Percentiles rank a stretch among this genome's conserved stretches.
phyloP scores from a whole-genome alignment of 2,888 invertebrate genomes.

The Rhynchonema sp. region DNA sequence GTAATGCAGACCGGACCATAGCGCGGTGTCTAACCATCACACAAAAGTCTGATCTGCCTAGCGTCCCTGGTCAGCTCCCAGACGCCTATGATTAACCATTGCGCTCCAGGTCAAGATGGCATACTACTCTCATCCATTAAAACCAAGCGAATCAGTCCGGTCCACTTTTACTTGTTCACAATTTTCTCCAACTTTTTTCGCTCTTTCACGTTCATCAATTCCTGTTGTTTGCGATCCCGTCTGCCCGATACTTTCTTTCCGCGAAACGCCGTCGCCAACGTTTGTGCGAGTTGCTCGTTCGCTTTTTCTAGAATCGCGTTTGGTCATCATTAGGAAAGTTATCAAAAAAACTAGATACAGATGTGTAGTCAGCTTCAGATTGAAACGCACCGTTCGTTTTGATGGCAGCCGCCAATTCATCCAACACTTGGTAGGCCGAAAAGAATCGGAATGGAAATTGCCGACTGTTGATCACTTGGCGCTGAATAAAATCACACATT shows the following conservation, averaged over 20 bases:
- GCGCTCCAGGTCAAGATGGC: no score
- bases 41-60: no score
- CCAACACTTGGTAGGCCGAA: constrained; percentile 31
- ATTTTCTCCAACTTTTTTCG: neutral
- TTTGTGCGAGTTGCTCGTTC: no score
- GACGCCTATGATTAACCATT: no score
- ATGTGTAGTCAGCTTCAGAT: neutral
- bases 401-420: constrained; percentile 25
- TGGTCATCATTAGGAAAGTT: neutral
- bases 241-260: constrained; percentile 2
- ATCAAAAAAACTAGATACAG: no score
- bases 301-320: neutral
- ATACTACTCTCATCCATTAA: no score
- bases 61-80: no score
- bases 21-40: no score
- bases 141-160: no score
- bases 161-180: neutral
- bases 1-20: no score
- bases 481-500: constrained; percentile 15
- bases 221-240: neutral
- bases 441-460: constrained; percentile 35
- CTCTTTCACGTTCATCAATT: neutral
- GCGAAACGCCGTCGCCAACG: neutral
- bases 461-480: constrained; percentile 29
- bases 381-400: constrained; percentile 8